Base-by-base conservation (phyloP, 2,113 vertebrate genomes). In the Gila orcuttii region DNA sequence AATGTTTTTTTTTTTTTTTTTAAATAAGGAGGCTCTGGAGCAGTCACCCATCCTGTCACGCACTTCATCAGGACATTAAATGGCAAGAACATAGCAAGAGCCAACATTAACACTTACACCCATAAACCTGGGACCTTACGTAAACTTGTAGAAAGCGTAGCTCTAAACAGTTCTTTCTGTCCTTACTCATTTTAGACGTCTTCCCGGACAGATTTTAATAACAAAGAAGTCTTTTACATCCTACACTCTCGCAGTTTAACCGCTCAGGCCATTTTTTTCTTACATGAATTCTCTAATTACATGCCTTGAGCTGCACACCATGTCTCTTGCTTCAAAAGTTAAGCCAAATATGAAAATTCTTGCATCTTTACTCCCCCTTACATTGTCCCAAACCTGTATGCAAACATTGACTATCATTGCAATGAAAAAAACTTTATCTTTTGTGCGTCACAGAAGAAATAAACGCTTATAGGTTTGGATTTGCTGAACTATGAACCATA, bases 41-140 rank as follows among this genome's bases (percentile, higher is more conserved):
- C 33, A 2, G 39, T 91, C 82, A 86, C 77, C 85, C 89, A 88
- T 86, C 75, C 86, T 84, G 87, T 91, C 85, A 92, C 89, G 76
- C 93, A 93, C 93, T 92, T 93, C 89, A 94, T 95, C 92, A 92
- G 87, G 66, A 78, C 91, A 92, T 93, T 93, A 92, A 86, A 91
- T 92, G 91, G 91, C 90, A 25, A 82, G 59, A 69, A 85, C 89
- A 86, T 85, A 36, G 68, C 28, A 55, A 85, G 86, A 88, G 94
- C 94, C 92, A 93, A 93, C 91, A 90, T 93, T 93, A 91, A 95
- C 93, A 93, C 90, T 91, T 92, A 89, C 91, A 92, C 91, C 92
- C 92, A 92, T 87, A 91, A 92, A 93, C 93, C 90, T 91, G 87
- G 91, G 89, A 91, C 84, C 90, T 83, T 78, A 87, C 88, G 76